Conservation (phyloP, 2,113 vertebrate species). For the Barbus barbus region DNA sequence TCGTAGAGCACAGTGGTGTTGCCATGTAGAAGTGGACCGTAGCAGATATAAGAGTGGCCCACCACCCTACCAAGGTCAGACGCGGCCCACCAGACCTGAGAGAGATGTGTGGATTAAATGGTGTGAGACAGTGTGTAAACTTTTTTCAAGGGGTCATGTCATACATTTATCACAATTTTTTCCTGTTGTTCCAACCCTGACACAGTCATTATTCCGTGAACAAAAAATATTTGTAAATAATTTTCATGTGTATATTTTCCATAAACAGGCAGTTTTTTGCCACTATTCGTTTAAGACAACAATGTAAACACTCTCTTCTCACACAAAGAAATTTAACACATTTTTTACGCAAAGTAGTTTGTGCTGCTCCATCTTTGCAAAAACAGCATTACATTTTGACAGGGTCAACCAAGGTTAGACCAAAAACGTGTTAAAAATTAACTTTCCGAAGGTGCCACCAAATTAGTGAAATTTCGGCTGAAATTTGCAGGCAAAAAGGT, state of each 20-base stretch:
- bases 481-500: not conserved
- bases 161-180: not conserved
- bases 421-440: too few species aligned
- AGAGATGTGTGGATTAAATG: conserved; percentile 11
- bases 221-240: not conserved
- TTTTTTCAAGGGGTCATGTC: not conserved
- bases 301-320: not conserved
- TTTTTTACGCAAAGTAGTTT: not conserved
- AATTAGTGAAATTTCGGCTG: rapidly evolving
- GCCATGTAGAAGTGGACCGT: conserved; percentile 91
- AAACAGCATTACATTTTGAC: not conserved
- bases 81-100: conserved; percentile 97
- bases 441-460: too few species aligned
- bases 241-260: not conserved
- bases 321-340: not conserved
- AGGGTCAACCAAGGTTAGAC: not conserved
- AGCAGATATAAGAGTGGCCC: conserved; percentile 97
- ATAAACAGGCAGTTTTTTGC: not conserved
- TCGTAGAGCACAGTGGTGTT: conserved; percentile 94
- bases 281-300: not conserved
- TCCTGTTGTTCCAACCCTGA: not conserved
- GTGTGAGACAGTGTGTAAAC: not conserved
- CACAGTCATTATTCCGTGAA: not conserved
- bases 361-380: not conserved
- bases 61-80: conserved; percentile 99